Evolutionary conservation across 2,113 vertebrate genomes (phyloP), one percentile per base, ranked within the genome.

Genomic region (Chamaetylas fuelleborni): DNA sequence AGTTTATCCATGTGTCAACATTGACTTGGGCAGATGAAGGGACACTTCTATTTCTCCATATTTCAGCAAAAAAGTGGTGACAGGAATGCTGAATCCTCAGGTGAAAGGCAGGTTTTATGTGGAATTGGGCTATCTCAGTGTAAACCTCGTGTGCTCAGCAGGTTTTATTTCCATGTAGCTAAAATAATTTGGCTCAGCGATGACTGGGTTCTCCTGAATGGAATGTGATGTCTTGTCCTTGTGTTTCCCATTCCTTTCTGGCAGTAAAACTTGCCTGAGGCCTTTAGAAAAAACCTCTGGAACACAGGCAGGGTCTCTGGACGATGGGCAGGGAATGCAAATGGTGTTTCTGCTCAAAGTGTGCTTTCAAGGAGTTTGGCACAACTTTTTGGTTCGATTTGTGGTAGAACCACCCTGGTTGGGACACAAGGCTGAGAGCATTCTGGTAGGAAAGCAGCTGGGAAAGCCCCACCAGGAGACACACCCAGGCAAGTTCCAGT

Each of bases 201-300:
- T 29, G 50, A 36, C 34, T 57, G 71, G 6, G 22, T 38, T 85
- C 48, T 88, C 58, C 62, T 33, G 60, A 73, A 29, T 45, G 28
- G 26, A 65, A 62, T 70, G 47, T 2, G 5, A 33, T 14, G 43
- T 47, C n/a, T 83, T 53, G 66, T 84, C 36, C 29, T 48, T 25
- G 23, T 48, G 56, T 36, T 0, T 57, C n/a, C 24, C 8, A 0
- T 24, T 40, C 42, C 60, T 74, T 70, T 31, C 67, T 0, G 0
- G 31, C 16, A 54, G 12, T 26, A 62, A 78, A 83, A 61, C 14
- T 9, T 26, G 19, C 13, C 17, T 9, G 47, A 11, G 15, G 5
- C 33, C 25, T 72, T 90, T 29, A 24, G 58, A 28, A 90, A 90
- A 76, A 67, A 66, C 14, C 9, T 58, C 28, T 38, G 38, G 38